Conservation (phyloP, 2,888 invertebrate species). For the Cantharis nigra region DNA sequence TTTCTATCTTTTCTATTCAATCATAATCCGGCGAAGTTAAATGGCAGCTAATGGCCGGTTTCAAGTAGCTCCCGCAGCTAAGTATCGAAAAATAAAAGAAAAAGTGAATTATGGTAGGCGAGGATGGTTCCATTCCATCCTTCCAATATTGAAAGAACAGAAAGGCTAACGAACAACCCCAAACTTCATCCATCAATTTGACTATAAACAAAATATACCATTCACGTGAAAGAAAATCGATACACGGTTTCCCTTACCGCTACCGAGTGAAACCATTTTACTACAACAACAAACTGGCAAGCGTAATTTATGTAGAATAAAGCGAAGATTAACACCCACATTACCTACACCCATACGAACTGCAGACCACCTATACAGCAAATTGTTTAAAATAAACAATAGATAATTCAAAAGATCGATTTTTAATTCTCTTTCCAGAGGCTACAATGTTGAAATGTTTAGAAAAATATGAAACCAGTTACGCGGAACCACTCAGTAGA, state of each 20-base stretch:
- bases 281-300: not conserved
- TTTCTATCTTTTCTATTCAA: constrained; percentile 6
- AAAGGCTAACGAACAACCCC: not conserved
- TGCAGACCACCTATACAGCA: constrained; percentile 9
- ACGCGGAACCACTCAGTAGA: not conserved
- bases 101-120: not conserved
- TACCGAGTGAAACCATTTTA: not conserved
- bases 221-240: not conserved
- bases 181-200: not conserved
- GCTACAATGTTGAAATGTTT: not conserved
- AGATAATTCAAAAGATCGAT: not conserved
- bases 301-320: constrained; percentile 7
- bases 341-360: not conserved
- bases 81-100: not conserved
- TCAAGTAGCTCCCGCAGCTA: not conserved
- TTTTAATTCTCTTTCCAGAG: not conserved
- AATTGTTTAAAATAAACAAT: constrained; percentile 5
- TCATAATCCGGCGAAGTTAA: not conserved
- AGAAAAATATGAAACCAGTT: not conserved
- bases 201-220: not conserved
- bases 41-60: not conserved
- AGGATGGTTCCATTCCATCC: too few species aligned
- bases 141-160: not conserved
- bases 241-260: not conserved
- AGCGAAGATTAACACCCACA: not conserved